A percentile compares a stretch with the other conserved stretches of the same genome.
These are phyloP conservation scores for Phyllopteryx taeniolatus DNA, from an alignment of 2,113 vertebrate genomes.

Conservation along the genomic window DNA sequence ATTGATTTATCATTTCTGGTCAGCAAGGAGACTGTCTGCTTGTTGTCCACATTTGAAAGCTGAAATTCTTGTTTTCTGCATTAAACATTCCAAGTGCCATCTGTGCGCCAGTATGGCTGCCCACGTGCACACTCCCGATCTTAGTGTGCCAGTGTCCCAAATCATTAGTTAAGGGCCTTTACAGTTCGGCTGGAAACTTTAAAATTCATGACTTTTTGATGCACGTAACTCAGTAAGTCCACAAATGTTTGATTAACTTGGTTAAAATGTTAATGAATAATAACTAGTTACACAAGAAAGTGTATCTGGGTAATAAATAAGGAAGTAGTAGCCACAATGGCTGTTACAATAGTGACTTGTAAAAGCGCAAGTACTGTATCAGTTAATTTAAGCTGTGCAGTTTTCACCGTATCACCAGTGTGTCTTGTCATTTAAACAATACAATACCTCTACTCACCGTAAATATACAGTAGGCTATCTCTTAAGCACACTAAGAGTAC, in stretches of 20 bases:
- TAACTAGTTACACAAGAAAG: background rate
- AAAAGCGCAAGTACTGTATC: background rate
- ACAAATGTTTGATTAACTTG: background rate
- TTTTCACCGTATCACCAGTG: no score
- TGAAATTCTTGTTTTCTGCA: constrained; percentile 75
- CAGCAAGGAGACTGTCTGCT: constrained; percentile 55
- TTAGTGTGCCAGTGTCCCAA: background rate
- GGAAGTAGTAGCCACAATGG: background rate
- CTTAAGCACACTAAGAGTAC: no score
- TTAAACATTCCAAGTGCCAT: constrained; percentile 64
- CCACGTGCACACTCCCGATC: background rate
- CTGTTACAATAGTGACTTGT: background rate
- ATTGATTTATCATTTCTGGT: constrained; percentile 69
- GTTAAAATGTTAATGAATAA: background rate
- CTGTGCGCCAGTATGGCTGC: background rate
- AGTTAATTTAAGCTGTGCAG: no score
- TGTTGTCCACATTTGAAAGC: constrained; percentile 67
- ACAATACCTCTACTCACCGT: no score
- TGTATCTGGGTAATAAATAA: no score
- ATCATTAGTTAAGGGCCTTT: background rate
- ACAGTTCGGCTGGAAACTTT: background rate
- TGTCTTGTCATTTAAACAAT: no score
- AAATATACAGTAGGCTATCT: no score
- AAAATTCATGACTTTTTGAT: background rate
- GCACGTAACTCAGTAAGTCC: background rate